These are phyloP conservation scores for Sebastolobus alascanus DNA, from an alignment of 2,797 vertebrate genomes.

Conservation along the genomic window DNA sequence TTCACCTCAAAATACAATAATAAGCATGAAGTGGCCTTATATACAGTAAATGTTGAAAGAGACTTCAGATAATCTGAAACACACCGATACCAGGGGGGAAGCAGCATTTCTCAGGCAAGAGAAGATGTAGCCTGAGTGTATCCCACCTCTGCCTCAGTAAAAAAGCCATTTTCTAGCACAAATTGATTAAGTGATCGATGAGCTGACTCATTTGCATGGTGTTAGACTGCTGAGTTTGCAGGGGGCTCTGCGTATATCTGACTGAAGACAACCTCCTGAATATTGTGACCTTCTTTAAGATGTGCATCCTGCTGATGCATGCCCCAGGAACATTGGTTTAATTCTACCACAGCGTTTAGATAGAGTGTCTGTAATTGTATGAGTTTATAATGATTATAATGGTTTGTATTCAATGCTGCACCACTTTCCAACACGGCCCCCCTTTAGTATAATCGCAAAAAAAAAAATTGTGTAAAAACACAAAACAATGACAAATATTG, in stretches of 20 bases:
- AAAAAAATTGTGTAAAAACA: too few relatives aligned
- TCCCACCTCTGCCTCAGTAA: neutral
- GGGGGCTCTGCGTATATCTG: conserved; percentile 24
- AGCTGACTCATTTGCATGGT: conserved; percentile 50
- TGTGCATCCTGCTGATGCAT: neutral
- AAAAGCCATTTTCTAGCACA: conserved; percentile 38
- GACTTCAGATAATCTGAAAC: neutral
- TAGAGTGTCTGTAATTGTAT: neutral
- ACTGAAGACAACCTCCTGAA: conserved; percentile 33
- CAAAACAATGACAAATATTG: too few relatives aligned
- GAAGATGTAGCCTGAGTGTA: neutral
- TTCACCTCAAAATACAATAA: neutral
- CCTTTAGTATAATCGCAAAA: too few relatives aligned
- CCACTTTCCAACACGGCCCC: neutral
- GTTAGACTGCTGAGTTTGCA: conserved; percentile 65
- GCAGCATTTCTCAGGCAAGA: neutral
- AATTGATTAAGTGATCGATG: conserved; percentile 70
- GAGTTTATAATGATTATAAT: neutral
- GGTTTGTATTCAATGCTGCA: neutral
- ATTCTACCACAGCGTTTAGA: neutral
- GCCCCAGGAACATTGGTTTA: neutral
- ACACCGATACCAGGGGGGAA: neutral
- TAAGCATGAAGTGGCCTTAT: neutral
- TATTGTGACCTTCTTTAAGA: conserved; percentile 42
- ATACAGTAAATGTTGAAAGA: neutral